A percentile compares a stretch with the other conserved stretches of the same genome.
Evolutionary conservation across 2,113 vertebrate genomes (phyloP).

Genomic region (Procavia capensis): DNA sequence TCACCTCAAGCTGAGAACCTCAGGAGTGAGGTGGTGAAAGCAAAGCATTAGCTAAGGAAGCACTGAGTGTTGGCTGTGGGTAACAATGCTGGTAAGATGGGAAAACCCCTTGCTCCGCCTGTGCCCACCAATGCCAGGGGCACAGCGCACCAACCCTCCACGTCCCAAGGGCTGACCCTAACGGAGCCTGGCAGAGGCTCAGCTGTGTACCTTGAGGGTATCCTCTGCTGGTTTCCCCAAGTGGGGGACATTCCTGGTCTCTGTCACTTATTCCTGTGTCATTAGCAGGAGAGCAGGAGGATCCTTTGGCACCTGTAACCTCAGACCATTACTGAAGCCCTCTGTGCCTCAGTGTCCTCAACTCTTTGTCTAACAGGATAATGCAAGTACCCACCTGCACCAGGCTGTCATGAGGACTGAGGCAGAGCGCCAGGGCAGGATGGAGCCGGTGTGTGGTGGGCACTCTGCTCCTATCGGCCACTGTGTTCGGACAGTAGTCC

Average conservation of each 20-base stretch:
- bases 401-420: not conserved
- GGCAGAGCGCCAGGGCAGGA: too few species aligned
- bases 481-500: too few species aligned
- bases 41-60: not conserved
- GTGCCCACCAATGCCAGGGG: not conserved
- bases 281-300: not conserved
- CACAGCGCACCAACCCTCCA: too few species aligned
- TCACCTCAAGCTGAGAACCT: too few species aligned
- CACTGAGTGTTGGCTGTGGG: too few species aligned
- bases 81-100: not conserved
- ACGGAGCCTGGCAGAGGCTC: not conserved
- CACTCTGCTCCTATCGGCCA: rapidly evolving
- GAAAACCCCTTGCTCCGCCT: not conserved
- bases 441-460: not conserved
- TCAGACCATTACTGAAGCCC: not conserved
- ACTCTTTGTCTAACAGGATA: not conserved
- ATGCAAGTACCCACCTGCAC: not conserved
- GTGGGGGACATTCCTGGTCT: not conserved
- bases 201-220: not conserved
- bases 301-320: not conserved
- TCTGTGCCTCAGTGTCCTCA: not conserved
- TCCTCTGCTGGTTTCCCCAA: not conserved
- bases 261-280: not conserved
- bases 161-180: not conserved
- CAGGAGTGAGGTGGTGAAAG: not conserved